These are phyloP conservation scores for Zeus faber DNA, from an alignment of 2,113 vertebrate species.

Conservation along the genomic window DNA sequence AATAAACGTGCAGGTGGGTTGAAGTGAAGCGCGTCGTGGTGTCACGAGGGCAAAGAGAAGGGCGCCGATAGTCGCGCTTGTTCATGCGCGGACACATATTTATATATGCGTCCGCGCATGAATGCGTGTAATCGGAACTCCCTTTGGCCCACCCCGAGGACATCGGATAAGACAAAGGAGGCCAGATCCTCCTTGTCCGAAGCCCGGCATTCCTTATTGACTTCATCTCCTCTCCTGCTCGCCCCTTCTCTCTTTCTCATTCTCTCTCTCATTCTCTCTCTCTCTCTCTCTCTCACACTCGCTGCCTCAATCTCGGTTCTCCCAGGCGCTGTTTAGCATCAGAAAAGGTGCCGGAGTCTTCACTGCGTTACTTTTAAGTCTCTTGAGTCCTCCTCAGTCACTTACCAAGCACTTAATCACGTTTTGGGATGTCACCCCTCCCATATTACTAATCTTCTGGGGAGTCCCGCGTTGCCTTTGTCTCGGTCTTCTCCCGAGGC, in stretches of 20 bases:
- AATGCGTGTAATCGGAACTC: conserved; percentile 1
- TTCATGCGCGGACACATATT: background rate
- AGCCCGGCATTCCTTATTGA: conserved; percentile 46
- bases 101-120: background rate
- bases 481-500: conserved; percentile 49
- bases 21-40: too few species aligned
- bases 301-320: too few species aligned
- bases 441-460: conserved; percentile 50
- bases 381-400: conserved; percentile 48
- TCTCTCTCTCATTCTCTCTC: conserved; percentile 6
- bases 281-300: background rate
- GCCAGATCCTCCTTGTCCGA: conserved; percentile 25
- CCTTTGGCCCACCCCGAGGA: conserved; percentile 40
- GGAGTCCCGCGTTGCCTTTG: conserved; percentile 43
- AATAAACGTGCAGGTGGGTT: too few species aligned
- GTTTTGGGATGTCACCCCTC: conserved; percentile 58
- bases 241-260: conserved; percentile 10
- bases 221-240: conserved; percentile 25
- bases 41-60: too few species aligned
- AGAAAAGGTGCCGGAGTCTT: conserved; percentile 54
- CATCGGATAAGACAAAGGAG: conserved; percentile 48
- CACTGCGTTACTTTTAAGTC: conserved; percentile 47
- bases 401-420: conserved; percentile 63
- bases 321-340: conserved; percentile 62
- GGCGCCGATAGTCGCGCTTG: too few species aligned